Percentiles rank a stretch among this genome's conserved stretches.
These are phyloP conservation scores for Leuciscus waleckii DNA, from an alignment of 2,797 vertebrate genomes.

Conservation along the genomic window DNA sequence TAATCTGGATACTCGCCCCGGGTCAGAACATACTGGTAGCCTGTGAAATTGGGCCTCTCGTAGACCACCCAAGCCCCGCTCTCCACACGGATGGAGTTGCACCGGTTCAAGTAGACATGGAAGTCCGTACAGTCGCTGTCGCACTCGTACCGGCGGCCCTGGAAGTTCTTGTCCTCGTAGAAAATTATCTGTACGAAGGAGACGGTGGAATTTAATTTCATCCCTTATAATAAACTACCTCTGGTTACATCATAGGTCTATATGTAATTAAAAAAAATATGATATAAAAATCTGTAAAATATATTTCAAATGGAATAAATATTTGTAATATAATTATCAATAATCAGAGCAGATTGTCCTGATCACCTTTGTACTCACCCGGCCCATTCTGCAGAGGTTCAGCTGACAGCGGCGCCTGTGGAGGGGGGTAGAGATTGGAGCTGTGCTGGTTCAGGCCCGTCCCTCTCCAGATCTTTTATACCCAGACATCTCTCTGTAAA, in stretches of 20 bases:
- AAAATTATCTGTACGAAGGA: slow-evolving; percentile 50
- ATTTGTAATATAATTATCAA: neutral
- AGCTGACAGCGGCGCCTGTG: neutral
- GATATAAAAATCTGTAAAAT: neutral
- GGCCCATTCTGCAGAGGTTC: slow-evolving; percentile 46
- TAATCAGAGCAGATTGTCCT: slow-evolving; percentile 15
- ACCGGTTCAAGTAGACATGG: slow-evolving; percentile 54
- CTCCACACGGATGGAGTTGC: slow-evolving; percentile 60
- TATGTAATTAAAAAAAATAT: neutral
- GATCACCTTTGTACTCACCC: slow-evolving; percentile 51
- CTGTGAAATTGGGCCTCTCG: slow-evolving; percentile 56
- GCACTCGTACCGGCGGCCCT: slow-evolving; percentile 55
- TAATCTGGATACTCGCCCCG: slow-evolving; percentile 57
- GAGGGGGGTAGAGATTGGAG: slow-evolving; percentile 7
- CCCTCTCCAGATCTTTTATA: slow-evolving; percentile 78
- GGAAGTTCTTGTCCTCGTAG: slow-evolving; percentile 58
- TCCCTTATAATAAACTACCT: neutral
- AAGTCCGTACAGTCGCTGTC: slow-evolving; percentile 53
- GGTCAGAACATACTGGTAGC: slow-evolving; percentile 56
- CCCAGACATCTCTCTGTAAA: slow-evolving; percentile 69
- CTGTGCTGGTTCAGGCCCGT: slow-evolving; percentile 24
- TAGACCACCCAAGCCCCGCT: slow-evolving; percentile 58
- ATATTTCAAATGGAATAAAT: neutral
- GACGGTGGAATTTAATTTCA: neutral
- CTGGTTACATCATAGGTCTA: neutral